These are phyloP conservation scores for Neoniphon sammara DNA, from an alignment of 2,797 vertebrate species.

Conservation along the genomic window DNA sequence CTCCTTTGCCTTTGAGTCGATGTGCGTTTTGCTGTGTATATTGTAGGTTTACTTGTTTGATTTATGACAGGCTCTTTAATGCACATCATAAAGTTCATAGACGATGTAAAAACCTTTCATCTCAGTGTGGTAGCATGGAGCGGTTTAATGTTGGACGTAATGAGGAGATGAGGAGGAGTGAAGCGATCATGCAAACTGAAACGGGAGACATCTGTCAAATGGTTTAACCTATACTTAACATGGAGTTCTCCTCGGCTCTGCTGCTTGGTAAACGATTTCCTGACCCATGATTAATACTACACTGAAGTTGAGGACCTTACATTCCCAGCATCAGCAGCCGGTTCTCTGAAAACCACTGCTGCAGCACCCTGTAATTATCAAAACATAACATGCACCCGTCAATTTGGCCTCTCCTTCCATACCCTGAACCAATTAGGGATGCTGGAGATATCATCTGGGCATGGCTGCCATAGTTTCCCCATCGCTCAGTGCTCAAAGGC, in stretches of 20 bases:
- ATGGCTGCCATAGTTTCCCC: constrained; percentile 40
- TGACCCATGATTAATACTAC: constrained; percentile 73
- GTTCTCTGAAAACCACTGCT: constrained; percentile 61
- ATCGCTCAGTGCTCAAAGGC: constrained; percentile 52
- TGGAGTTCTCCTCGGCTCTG: constrained; percentile 26
- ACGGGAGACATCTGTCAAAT: constrained; percentile 73
- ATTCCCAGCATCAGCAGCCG: constrained; percentile 65
- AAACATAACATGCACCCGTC: constrained; percentile 67
- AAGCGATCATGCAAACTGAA: constrained; percentile 34
- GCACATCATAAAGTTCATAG: constrained; percentile 36
- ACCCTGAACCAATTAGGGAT: constrained; percentile 69
- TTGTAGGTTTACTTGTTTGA: constrained; percentile 20
- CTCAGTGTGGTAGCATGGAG: constrained; percentile 54
- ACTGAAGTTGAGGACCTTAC: constrained; percentile 52
- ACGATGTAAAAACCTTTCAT: constrained; percentile 55
- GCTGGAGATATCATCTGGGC: constrained; percentile 63
- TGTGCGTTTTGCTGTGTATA: constrained; percentile 8
- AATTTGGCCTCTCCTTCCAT: constrained; percentile 64
- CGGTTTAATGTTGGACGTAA: constrained; percentile 61
- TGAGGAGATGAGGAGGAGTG: constrained; percentile 57
- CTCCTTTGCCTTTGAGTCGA: constrained; percentile 12
- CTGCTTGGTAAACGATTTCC: constrained; percentile 61
- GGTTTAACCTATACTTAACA: constrained; percentile 67
- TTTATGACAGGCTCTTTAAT: constrained; percentile 43
- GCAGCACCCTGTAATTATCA: constrained; percentile 75